phyloP scores from a whole-genome alignment of 1,140 invertebrate genomes.

The Augochlora pura region DNA sequence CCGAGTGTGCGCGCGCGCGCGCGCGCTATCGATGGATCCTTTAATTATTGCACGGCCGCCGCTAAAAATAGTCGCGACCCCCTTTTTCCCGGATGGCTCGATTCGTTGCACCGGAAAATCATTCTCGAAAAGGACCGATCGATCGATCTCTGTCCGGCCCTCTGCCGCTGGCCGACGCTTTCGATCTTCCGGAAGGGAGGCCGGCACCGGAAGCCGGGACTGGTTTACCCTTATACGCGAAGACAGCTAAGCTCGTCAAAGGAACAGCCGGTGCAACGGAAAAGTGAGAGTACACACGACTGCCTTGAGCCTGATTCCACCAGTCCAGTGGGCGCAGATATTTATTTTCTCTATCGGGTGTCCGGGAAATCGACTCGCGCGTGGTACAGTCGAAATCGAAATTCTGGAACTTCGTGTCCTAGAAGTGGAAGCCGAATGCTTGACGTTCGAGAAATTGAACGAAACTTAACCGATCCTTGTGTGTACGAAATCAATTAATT shows the following conservation, averaged over 20 bases:
- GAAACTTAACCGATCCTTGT: too few species aligned
- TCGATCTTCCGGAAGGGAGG: conserved; percentile 33
- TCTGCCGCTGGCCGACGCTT: background rate
- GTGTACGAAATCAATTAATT: too few species aligned
- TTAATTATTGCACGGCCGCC: conserved; percentile 52
- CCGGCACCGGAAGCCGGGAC: conserved; percentile 25
- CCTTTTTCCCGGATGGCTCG: conserved; percentile 21
- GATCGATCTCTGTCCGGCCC: conserved; percentile 11
- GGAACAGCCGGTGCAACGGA: background rate
- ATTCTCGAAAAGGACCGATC: conserved; percentile 29
- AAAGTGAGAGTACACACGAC: conserved; percentile 34
- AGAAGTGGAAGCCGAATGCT: too few species aligned
- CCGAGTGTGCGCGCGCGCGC: too few species aligned
- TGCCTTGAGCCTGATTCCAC: conserved; percentile 15
- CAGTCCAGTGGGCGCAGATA: conserved; percentile 27
- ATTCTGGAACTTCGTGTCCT: too few species aligned
- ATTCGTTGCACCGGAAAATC: conserved; percentile 17
- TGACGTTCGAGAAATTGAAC: too few species aligned
- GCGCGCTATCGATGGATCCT: conserved; percentile 26
- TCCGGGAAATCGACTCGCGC: too few species aligned
- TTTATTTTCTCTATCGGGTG: conserved; percentile 27
- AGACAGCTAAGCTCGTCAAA: background rate
- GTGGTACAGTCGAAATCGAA: too few species aligned
- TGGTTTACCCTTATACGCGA: conserved; percentile 7
- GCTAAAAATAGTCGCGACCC: conserved; percentile 63